These are phyloP conservation scores for Penaeus chinensis DNA, from an alignment of 1,140 invertebrate genomes.

Conservation along the genomic window DNA sequence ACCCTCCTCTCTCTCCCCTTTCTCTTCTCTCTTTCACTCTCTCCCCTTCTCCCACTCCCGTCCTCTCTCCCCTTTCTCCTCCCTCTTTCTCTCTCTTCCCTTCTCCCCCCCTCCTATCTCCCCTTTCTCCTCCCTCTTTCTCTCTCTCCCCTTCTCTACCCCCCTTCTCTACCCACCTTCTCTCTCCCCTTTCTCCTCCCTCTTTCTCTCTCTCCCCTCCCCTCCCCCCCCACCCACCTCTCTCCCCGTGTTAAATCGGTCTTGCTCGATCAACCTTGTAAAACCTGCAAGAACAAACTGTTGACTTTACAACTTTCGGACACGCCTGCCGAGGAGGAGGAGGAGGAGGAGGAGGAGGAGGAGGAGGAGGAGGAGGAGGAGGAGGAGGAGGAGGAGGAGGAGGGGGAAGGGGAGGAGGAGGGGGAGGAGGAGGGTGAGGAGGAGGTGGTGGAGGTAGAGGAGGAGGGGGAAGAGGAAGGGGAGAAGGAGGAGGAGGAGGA, in stretches of 20 bases:
- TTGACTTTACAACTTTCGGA: constrained; percentile 58
- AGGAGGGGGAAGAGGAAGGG: background rate
- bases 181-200: background rate
- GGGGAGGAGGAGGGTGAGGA: background rate
- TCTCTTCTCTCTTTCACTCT: background rate
- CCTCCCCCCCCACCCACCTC: background rate
- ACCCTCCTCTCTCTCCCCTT: background rate
- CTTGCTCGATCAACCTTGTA: constrained; percentile 49
- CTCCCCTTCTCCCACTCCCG: background rate
- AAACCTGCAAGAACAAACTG: constrained; percentile 56
- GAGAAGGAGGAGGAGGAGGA: background rate
- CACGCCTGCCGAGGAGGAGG: background rate
- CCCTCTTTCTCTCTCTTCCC: background rate
- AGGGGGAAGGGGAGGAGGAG: background rate
- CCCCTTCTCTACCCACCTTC: too few species aligned
- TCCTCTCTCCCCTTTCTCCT: constrained; percentile 9
- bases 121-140: background rate
- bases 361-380: background rate
- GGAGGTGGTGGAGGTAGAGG: background rate
- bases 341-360: background rate
- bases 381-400: background rate
- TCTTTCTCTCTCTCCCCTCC: background rate
- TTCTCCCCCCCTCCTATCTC: background rate
- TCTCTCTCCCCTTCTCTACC: background rate
- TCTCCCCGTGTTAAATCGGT: constrained; percentile 34